These are phyloP conservation scores for Athalia circularis DNA, from an alignment of 2,888 invertebrate species.

Conservation along the genomic window DNA sequence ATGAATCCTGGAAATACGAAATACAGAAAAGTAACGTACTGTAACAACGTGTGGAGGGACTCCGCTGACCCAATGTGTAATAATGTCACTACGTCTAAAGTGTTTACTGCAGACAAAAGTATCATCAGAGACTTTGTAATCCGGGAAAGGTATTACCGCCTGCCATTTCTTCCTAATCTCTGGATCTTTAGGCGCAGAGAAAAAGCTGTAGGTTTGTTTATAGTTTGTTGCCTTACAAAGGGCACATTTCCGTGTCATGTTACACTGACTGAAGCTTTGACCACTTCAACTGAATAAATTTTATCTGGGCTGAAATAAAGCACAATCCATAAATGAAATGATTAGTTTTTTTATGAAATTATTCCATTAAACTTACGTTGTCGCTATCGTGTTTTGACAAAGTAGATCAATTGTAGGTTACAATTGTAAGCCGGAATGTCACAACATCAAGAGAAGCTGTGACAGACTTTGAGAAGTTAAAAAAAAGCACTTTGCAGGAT, in stretches of 20 bases:
- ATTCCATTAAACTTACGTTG: no score
- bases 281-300: no score
- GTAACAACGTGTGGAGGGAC: constrained; percentile 69
- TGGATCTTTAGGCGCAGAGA: constrained; percentile 70
- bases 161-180: constrained; percentile 68
- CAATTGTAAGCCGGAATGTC: no score
- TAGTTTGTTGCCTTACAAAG: constrained; percentile 69
- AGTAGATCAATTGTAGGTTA: no score
- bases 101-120: constrained; percentile 70
- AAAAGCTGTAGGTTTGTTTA: constrained; percentile 68
- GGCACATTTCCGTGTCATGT: constrained; percentile 69
- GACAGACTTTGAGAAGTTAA: no score
- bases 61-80: constrained; percentile 71
- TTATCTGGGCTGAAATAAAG: no score
- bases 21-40: constrained; percentile 56
- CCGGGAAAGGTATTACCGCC: constrained; percentile 64
- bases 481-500: no score
- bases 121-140: constrained; percentile 67
- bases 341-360: no score
- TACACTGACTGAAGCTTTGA: constrained; percentile 4
- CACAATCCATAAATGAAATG: no score
- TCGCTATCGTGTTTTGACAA: no score
- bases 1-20: not conserved
- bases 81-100: constrained; percentile 67
- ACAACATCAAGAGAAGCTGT: no score